A percentile compares a stretch with the other conserved stretches of the same genome.
These are phyloP conservation scores for Podilymbus podiceps DNA, from an alignment of 2,113 vertebrate species.

Conservation along the genomic window DNA sequence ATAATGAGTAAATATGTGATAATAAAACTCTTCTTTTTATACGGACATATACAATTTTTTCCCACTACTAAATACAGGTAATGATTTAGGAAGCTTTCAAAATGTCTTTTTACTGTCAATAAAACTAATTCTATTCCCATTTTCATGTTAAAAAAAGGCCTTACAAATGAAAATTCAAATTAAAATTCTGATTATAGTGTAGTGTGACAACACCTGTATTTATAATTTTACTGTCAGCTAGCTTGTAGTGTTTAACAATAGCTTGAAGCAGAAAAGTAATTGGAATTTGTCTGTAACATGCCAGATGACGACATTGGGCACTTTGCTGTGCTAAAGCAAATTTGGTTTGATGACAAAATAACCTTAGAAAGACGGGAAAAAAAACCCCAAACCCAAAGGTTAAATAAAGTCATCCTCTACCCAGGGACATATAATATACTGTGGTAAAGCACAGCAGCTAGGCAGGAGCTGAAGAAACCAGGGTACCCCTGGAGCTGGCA, in stretches of 20 bases:
- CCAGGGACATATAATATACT: neutral
- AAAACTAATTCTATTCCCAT: slow-evolving; percentile 87
- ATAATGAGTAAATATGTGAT: slow-evolving; percentile 87
- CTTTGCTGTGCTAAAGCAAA: slow-evolving; percentile 74
- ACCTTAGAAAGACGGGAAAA: slow-evolving; percentile 62
- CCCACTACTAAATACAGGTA: slow-evolving; percentile 80
- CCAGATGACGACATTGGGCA: slow-evolving; percentile 79
- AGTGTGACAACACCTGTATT: slow-evolving; percentile 89
- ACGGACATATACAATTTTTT: slow-evolving; percentile 80
- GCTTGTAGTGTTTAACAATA: slow-evolving; percentile 87
- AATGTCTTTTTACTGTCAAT: slow-evolving; percentile 89
- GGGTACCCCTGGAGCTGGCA: neutral
- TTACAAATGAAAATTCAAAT: slow-evolving; percentile 89
- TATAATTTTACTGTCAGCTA: slow-evolving; percentile 90
- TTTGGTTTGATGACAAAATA: slow-evolving; percentile 81
- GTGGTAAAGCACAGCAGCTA: neutral
- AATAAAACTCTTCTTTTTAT: slow-evolving; percentile 84
- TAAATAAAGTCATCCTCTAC: neutral
- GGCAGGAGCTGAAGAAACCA: neutral
- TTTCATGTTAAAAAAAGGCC: slow-evolving; percentile 80
- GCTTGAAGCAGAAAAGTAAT: slow-evolving; percentile 84
- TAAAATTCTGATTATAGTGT: slow-evolving; percentile 90
- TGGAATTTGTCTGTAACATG: slow-evolving; percentile 87
- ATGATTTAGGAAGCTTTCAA: slow-evolving; percentile 86
- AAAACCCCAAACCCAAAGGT: neutral